A percentile compares a stretch with the other conserved stretches of the same genome.
Evolutionary conservation across 1,140 invertebrate genomes (phyloP).

Genomic region (Hyposmocoma kahamanoa): DNA sequence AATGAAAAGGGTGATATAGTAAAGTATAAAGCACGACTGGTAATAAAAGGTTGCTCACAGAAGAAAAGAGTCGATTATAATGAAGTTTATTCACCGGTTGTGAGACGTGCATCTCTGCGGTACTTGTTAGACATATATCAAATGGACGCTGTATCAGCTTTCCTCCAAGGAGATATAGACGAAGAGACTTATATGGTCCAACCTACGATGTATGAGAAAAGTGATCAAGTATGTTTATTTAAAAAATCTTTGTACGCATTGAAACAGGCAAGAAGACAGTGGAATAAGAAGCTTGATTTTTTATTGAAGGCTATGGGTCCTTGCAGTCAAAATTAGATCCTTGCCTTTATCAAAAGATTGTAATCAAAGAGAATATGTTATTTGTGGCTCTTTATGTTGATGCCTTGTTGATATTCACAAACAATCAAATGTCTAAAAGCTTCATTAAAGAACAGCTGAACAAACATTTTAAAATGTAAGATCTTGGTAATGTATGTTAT

Average conservation of each 20-base stretch:
- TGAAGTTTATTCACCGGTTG: constrained; percentile 33
- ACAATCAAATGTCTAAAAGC: not conserved
- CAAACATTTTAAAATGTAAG: constrained; percentile 9
- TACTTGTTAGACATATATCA: too few relatives aligned
- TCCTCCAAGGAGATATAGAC: constrained; percentile 38
- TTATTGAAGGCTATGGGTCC: constrained; percentile 16
- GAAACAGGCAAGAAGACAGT: constrained; percentile 33
- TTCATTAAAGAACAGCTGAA: constrained; percentile 5
- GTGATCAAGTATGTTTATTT: constrained; percentile 20
- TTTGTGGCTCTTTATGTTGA: constrained; percentile 27
- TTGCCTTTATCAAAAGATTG: constrained; percentile 26
- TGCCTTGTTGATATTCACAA: constrained; percentile 20
- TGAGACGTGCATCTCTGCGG: constrained; percentile 22
- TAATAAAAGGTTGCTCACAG: constrained; percentile 34
- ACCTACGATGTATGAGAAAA: constrained; percentile 16
- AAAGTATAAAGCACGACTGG: constrained; percentile 29
- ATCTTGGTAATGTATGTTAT: constrained; percentile 3
- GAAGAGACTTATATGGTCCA: constrained; percentile 57
- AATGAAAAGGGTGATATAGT: constrained; percentile 28
- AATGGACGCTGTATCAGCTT: constrained; percentile 44
- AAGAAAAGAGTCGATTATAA: constrained; percentile 27
- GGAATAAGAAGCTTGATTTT: constrained; percentile 16
- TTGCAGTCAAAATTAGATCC: constrained; percentile 22
- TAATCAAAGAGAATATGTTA: constrained; percentile 1
- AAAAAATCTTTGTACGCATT: constrained; percentile 49